Percentiles rank a stretch among this genome's conserved stretches.
Evolutionary conservation across 2,797 vertebrate species (phyloP).

Genomic region (Helarctos malayanus): DNA sequence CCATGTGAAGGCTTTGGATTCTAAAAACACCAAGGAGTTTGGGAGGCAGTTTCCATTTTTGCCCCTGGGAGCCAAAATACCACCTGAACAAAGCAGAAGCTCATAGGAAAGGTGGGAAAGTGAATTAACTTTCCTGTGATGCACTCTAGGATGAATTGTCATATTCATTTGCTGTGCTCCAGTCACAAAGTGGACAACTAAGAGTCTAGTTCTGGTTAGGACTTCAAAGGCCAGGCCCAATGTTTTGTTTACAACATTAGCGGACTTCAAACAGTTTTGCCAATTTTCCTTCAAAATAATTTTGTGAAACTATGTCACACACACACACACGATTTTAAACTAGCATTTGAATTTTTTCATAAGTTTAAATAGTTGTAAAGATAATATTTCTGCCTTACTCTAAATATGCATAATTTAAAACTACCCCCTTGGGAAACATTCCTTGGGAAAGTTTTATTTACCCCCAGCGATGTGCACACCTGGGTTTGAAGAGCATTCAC

Average conservation of each 20-base stretch:
- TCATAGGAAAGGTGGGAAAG: background rate
- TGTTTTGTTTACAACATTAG: background rate
- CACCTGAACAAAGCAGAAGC: background rate
- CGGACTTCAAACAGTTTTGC: background rate
- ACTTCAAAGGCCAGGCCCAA: background rate
- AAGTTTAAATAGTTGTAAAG: constrained; percentile 29
- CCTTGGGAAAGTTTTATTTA: background rate
- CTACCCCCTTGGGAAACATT: background rate
- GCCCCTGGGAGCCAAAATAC: background rate
- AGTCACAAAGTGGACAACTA: background rate
- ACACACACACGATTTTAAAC: background rate
- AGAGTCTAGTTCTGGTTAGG: background rate
- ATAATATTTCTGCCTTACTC: background rate
- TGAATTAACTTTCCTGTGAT: background rate
- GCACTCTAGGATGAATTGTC: background rate
- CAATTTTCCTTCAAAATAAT: background rate
- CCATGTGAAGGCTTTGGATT: background rate
- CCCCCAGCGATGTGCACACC: background rate
- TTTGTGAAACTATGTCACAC: background rate
- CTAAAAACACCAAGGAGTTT: background rate
- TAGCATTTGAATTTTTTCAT: background rate
- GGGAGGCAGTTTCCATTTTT: background rate
- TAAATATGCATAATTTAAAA: background rate
- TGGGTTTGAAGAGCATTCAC: background rate
- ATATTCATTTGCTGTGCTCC: background rate